Base-by-base conservation (phyloP, 2,888 invertebrate genomes). In the Platycheirus rosarum region DNA sequence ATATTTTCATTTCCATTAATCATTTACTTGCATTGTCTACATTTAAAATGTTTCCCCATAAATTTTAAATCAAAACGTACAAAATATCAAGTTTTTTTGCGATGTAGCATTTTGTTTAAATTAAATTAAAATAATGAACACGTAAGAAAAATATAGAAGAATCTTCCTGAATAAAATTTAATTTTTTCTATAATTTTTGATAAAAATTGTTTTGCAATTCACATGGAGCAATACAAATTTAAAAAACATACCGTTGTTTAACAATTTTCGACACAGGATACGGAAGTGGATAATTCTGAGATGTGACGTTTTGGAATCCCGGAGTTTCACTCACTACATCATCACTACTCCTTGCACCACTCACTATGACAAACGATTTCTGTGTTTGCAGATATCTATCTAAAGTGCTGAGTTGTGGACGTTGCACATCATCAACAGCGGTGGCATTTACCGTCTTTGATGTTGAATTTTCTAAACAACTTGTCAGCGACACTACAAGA, bases 401-500 rank as follows among this genome's bases (percentile, higher is more conserved):
- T 55, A 84, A 63, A n/a, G 68, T 70, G 60, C 84, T 80, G 14
- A 74, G 26, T 49, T 84, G 80, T 0, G 84, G 80, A 26, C 65
- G 63, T 49, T 71, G 69, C n/a, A 71, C 70, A 20, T 62, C 62
- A 11, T 26, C 63, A 7, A 20, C 23, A 8, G 48, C 35, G 37
- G 35, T 74, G 37, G 20, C 2, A 13, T 48, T 63, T 6, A 26
- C 26, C 32, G 26, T 51, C 40, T 49, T 13, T 2, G 49, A 26
- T 11, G 79, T 32, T 51, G 51, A 18, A 65, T 75, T 70, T 1
- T 37, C 53, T 60, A 48, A 23, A 42, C 76, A 76, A 71, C 26
- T 66, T 8, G 16, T 66, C 66, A 82, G 62, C 40, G 70, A 35
- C 46, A 82, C 80, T 82, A 82, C 6, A 23, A 23, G 14, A 11